These are phyloP conservation scores for Chlorocebus sabaeus DNA, from an alignment of 2,113 vertebrate genomes.

Conservation along the genomic window DNA sequence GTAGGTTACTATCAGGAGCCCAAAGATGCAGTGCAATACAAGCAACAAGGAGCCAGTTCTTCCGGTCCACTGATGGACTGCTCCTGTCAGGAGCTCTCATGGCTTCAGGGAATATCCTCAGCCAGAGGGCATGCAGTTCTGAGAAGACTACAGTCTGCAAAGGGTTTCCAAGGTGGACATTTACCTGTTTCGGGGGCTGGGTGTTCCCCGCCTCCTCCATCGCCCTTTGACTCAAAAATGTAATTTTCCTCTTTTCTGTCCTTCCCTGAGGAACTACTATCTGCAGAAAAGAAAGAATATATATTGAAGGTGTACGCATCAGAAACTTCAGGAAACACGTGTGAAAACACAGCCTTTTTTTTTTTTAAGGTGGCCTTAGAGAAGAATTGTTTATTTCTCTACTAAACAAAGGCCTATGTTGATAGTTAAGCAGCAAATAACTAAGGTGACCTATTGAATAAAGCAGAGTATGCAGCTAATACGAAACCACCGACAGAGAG, in stretches of 20 bases:
- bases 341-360: background rate
- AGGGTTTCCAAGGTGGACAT: background rate
- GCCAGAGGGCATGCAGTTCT: accelerated
- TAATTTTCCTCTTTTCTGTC: slow-evolving; percentile 79
- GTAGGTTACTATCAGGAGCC: background rate
- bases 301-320: background rate
- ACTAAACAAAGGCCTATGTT: background rate
- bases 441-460: background rate
- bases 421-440: background rate
- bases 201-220: slow-evolving; percentile 81
- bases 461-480: background rate
- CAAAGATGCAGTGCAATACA: accelerated
- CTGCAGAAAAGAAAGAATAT: slow-evolving; percentile 75
- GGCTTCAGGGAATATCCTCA: background rate
- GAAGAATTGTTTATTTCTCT: background rate
- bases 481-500: background rate
- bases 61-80: background rate
- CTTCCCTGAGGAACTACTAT: slow-evolving; percentile 79
- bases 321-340: background rate
- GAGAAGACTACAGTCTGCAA: background rate
- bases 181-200: slow-evolving; percentile 93
- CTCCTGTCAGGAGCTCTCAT: background rate
- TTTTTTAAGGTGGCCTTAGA: background rate
- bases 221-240: slow-evolving; percentile 82
- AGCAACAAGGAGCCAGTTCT: background rate